phyloP scores from a whole-genome alignment of 2,888 invertebrate species.

The Drosophila barbarae region DNA sequence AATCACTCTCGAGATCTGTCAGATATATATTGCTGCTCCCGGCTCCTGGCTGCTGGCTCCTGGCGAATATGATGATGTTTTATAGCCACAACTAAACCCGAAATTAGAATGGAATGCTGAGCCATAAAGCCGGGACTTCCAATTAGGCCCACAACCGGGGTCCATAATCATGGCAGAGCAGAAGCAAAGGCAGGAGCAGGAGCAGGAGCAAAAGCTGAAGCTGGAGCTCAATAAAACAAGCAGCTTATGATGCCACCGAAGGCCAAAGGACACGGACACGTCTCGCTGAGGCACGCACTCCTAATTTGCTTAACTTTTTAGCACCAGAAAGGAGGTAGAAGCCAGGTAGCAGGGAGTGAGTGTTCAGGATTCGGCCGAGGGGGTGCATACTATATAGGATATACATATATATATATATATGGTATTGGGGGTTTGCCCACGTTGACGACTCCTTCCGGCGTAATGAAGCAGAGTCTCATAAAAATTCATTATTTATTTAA shows the following conservation, averaged over 20 bases:
- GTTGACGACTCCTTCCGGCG: slow-evolving; percentile 34
- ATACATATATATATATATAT: neutral
- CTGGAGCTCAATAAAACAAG: slow-evolving; percentile 65
- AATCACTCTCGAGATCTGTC: slow-evolving; percentile 29
- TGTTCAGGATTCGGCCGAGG: neutral
- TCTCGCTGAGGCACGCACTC: slow-evolving; percentile 60
- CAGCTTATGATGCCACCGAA: slow-evolving; percentile 58
- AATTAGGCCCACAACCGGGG: slow-evolving; percentile 36
- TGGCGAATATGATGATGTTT: slow-evolving; percentile 42
- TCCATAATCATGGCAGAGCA: slow-evolving; percentile 53
- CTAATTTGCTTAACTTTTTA: slow-evolving; percentile 73
- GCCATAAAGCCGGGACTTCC: slow-evolving; percentile 36
- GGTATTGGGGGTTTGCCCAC: neutral
- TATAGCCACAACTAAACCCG: slow-evolving; percentile 34
- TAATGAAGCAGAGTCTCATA: slow-evolving; percentile 73
- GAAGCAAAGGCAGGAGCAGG: neutral
- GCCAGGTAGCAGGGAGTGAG: slow-evolving; percentile 7
- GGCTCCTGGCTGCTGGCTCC: neutral
- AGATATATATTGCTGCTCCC: slow-evolving; percentile 30
- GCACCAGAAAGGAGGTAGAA: slow-evolving; percentile 51
- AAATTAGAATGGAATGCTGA: slow-evolving; percentile 42
- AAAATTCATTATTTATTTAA: slow-evolving; percentile 74
- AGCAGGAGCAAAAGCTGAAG: neutral
- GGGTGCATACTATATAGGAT: slow-evolving; percentile 25
- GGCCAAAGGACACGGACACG: slow-evolving; percentile 50